A percentile compares a stretch with the other conserved stretches of the same genome.
Conservation (phyloP, 2,888 invertebrate genomes). For the Taphrorychus bicolor region DNA sequence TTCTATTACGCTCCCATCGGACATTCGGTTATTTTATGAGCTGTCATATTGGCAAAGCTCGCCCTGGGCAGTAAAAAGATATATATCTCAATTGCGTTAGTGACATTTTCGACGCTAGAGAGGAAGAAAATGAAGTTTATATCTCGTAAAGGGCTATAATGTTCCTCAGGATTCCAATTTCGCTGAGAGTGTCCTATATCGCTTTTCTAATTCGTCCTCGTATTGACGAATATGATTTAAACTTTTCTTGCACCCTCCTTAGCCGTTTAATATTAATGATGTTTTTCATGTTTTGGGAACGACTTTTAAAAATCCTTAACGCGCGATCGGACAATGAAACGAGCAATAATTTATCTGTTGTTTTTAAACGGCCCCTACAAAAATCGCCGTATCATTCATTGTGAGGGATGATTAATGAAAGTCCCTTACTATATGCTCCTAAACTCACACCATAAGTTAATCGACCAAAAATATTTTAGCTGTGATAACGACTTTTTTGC, state of each 20-base stretch:
- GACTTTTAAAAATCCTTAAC: constrained; percentile 47
- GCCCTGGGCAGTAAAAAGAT: constrained; percentile 44
- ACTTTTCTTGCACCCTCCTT: too few species aligned
- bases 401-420: constrained; percentile 54
- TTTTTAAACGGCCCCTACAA: constrained; percentile 37
- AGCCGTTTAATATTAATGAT: constrained; percentile 42
- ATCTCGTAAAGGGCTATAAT: constrained; percentile 31
- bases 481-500: constrained; percentile 34
- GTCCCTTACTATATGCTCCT: constrained; percentile 48
- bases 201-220: background rate
- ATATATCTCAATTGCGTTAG: constrained; percentile 44
- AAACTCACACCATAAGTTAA: constrained; percentile 53
- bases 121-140: constrained; percentile 34
- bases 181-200: constrained; percentile 24
- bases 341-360: constrained; percentile 41
- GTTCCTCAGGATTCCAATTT: constrained; percentile 25
- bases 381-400: constrained; percentile 51
- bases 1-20: constrained; percentile 45
- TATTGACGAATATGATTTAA: too few species aligned
- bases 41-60: constrained; percentile 59
- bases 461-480: constrained; percentile 50
- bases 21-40: constrained; percentile 60
- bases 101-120: constrained; percentile 33
- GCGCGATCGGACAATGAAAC: constrained; percentile 40
- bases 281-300: constrained; percentile 38